Percentiles rank a stretch among this genome's conserved stretches.
phyloP scores from a whole-genome alignment of 2,797 vertebrate genomes.

The Gastrophryne carolinensis region DNA sequence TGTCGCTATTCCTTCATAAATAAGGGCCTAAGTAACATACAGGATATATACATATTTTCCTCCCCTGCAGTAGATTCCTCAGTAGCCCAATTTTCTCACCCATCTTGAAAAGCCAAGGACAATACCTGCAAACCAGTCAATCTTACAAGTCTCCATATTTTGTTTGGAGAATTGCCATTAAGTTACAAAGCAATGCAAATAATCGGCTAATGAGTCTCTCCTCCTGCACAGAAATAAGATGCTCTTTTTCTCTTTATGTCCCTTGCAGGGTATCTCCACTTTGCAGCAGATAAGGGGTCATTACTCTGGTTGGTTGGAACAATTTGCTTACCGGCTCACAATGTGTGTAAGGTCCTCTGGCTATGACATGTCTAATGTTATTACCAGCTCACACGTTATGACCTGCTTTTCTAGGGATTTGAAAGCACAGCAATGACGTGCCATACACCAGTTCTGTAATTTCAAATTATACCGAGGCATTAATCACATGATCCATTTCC shows the following conservation, averaged over 20 bases:
- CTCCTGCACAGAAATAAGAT: slow-evolving; percentile 52
- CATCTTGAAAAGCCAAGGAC: too few relatives aligned
- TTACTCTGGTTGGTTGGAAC: slow-evolving; percentile 15
- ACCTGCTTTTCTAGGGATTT: slow-evolving; percentile 14
- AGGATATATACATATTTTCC: too few relatives aligned
- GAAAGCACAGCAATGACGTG: background rate
- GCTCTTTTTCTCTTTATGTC: slow-evolving; percentile 3
- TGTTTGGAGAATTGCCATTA: slow-evolving; percentile 10
- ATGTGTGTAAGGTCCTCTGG: slow-evolving; percentile 21
- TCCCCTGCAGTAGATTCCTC: too few relatives aligned
- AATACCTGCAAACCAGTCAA: background rate
- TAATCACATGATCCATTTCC: slow-evolving; percentile 45
- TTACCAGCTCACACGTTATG: background rate
- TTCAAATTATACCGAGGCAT: slow-evolving; percentile 32
- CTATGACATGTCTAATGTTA: slow-evolving; percentile 23
- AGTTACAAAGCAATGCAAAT: slow-evolving; percentile 21
- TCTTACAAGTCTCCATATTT: background rate
- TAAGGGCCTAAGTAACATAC: too few relatives aligned
- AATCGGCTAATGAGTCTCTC: slow-evolving; percentile 48
- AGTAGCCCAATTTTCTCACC: too few relatives aligned
- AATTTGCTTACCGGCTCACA: slow-evolving; percentile 30
- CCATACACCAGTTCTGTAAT: slow-evolving; percentile 1
- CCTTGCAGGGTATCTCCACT: slow-evolving; percentile 53
- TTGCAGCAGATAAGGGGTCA: slow-evolving; percentile 9
- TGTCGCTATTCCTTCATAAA: too few relatives aligned